Conservation (phyloP, 2,113 vertebrate genomes). For the Scolopax mira region DNA sequence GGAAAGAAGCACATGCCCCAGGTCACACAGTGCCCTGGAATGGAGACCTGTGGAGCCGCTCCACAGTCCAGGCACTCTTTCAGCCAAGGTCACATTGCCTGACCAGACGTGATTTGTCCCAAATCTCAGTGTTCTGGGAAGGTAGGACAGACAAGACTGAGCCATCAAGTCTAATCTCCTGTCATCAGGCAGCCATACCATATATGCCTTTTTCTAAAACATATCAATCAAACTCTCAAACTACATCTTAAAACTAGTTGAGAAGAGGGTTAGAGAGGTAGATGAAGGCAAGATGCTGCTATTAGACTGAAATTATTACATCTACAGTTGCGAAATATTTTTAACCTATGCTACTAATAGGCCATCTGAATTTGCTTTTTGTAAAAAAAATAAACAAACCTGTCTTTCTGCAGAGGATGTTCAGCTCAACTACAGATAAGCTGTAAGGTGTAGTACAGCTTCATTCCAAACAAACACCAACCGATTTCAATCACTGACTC, state of each 20-base stretch:
- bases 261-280: not conserved
- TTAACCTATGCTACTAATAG: not conserved
- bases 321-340: not conserved
- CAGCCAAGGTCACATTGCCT: not conserved
- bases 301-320: not conserved
- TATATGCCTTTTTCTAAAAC: not conserved
- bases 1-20: not conserved
- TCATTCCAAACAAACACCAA: not conserved
- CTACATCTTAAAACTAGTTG: not conserved
- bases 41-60: not conserved
- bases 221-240: not conserved
- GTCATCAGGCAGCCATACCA: not conserved
- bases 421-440: not conserved
- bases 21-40: accelerated
- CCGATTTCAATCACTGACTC: constrained; percentile 21
- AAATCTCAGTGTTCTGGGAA: not conserved
- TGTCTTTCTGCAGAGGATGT: not conserved
- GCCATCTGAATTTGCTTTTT: not conserved
- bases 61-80: not conserved
- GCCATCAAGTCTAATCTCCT: not conserved
- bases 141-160: not conserved
- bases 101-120: not conserved
- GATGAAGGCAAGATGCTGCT: not conserved
- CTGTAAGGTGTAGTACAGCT: not conserved
- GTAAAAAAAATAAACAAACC: not conserved